Conservation (phyloP, 2,888 invertebrate species). For the Perithous albicinctus region DNA sequence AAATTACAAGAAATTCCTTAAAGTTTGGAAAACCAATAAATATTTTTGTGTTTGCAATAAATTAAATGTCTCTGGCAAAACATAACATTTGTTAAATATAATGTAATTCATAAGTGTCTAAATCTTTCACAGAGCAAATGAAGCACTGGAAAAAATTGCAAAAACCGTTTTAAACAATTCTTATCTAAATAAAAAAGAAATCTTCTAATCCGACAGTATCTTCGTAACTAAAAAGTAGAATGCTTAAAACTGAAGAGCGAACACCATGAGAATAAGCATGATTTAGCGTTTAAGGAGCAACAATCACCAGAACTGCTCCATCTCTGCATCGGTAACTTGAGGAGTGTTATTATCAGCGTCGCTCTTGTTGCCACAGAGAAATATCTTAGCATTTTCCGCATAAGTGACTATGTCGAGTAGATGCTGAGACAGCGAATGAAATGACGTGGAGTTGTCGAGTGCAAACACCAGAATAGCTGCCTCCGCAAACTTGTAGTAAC, state of each 20-base stretch:
- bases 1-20: neutral
- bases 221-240: neutral
- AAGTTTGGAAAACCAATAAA: neutral
- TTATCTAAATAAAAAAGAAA: too few relatives aligned
- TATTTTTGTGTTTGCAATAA: neutral
- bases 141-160: too few relatives aligned
- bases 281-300: neutral
- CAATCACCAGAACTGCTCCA: slow-evolving; percentile 93
- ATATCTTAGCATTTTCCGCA: slow-evolving; percentile 98
- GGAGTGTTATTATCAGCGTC: slow-evolving; percentile 91
- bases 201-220: neutral
- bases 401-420: slow-evolving; percentile 96
- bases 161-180: too few relatives aligned
- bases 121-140: too few relatives aligned
- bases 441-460: slow-evolving; percentile 95
- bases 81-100: too few relatives aligned
- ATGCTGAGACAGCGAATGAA: slow-evolving; percentile 96
- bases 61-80: neutral
- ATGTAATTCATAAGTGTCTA: too few relatives aligned
- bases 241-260: neutral
- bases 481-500: slow-evolving; percentile 98
- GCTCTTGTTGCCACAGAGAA: slow-evolving; percentile 96
- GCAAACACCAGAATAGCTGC: slow-evolving; percentile 97
- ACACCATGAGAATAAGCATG: neutral
- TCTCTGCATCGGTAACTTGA: slow-evolving; percentile 94